Percentiles rank a stretch among this genome's conserved stretches.
These are phyloP conservation scores for Caenorhabditis auriculariae DNA, from an alignment of 2,888 invertebrate species.

Conservation along the genomic window DNA sequence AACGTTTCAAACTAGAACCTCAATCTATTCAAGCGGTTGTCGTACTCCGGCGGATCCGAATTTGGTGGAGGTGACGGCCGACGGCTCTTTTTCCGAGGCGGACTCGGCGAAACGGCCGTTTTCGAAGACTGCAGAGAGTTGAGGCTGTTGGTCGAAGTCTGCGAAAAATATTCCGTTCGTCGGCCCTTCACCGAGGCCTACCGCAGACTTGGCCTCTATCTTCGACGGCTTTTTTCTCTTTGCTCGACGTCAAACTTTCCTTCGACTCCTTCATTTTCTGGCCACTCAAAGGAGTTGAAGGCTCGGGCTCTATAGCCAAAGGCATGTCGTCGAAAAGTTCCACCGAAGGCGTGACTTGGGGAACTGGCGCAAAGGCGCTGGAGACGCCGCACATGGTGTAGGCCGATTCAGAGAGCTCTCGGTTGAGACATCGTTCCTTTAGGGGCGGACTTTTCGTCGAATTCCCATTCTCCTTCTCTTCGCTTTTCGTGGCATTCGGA, in stretches of 20 bases:
- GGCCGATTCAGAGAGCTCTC: conserved; percentile 19
- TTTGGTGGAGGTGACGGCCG: conserved; percentile 14
- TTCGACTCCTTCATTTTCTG: background rate
- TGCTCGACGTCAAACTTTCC: background rate
- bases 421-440: no score
- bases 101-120: conserved; percentile 27
- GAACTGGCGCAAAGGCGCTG: conserved; percentile 23
- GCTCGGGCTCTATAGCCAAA: background rate
- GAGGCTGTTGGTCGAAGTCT: background rate
- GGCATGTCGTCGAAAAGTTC: background rate
- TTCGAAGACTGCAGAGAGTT: conserved; percentile 1
- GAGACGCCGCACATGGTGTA: conserved; percentile 17
- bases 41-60: conserved; percentile 18
- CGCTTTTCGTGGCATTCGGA: no score
- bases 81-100: conserved; percentile 14
- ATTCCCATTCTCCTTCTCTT: no score
- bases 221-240: background rate
- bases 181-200: no score
- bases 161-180: no score
- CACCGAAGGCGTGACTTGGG: background rate
- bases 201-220: background rate
- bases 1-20: conserved; percentile 2
- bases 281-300: background rate
- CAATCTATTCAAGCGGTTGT: conserved; percentile 17
- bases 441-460: no score